Conservation (phyloP, 2,888 invertebrate species). For the Tridacna gigas region DNA sequence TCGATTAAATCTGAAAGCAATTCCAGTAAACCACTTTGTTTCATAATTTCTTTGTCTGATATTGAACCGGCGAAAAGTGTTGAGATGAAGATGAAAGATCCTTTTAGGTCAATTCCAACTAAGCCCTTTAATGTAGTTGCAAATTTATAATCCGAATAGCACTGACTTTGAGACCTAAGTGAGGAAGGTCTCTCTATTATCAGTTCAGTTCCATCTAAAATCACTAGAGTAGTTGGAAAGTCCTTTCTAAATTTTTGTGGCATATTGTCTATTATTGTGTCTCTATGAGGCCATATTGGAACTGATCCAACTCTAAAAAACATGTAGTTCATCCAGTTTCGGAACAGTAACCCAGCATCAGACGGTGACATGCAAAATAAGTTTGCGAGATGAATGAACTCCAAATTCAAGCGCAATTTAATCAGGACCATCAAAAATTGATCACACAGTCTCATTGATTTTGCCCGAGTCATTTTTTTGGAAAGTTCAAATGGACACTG, state of each 20-base stretch:
- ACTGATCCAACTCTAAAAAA: slow-evolving; percentile 54
- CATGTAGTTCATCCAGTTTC: slow-evolving; percentile 61
- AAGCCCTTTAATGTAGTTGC: slow-evolving; percentile 56
- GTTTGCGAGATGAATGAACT: too few species aligned
- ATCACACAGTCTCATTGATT: slow-evolving; percentile 5
- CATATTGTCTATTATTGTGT: slow-evolving; percentile 46
- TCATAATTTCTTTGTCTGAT: too few species aligned
- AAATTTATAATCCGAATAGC: too few species aligned
- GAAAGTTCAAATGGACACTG: not conserved
- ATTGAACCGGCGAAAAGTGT: slow-evolving; percentile 38
- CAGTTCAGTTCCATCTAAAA: slow-evolving; percentile 59
- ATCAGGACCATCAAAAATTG: slow-evolving; percentile 48
- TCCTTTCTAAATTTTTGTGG: too few species aligned
- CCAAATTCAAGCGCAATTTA: slow-evolving; percentile 42
- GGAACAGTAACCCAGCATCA: too few species aligned
- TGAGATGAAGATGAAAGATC: slow-evolving; percentile 53
- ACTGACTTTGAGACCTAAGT: too few species aligned
- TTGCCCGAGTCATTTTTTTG: not conserved
- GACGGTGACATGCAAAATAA: too few species aligned
- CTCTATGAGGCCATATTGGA: slow-evolving; percentile 50
- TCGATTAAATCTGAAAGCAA: too few species aligned
- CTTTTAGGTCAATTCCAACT: slow-evolving; percentile 55
- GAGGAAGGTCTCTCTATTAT: slow-evolving; percentile 48
- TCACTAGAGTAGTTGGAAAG: slow-evolving; percentile 51
- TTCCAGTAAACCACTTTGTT: too few species aligned